Evolutionary conservation across 2,797 vertebrate species (phyloP).

Genomic region (Gallirallus australis): DNA sequence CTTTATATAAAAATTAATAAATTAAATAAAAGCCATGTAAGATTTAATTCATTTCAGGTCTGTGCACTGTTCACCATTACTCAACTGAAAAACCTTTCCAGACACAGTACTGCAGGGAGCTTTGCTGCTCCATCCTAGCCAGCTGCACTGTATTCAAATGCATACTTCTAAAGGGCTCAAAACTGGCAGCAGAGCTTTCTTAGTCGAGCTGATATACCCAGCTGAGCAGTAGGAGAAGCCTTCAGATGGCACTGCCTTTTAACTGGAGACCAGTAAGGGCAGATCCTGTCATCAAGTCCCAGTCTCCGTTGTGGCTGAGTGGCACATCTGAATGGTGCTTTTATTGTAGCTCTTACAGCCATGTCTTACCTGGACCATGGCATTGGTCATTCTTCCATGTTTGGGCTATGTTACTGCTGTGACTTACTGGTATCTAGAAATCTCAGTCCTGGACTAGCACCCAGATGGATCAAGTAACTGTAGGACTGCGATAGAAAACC

Average conservation of each 20-base stretch:
- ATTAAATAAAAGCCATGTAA: neutral
- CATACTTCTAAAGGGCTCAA: neutral
- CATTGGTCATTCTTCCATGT: neutral
- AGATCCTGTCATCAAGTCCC: neutral
- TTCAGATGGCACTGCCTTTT: neutral
- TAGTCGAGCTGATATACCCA: neutral
- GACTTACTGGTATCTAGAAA: neutral
- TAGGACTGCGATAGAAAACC: neutral
- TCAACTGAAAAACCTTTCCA: neutral
- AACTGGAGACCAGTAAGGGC: neutral
- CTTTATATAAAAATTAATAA: neutral
- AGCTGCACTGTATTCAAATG: neutral
- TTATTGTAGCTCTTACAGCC: neutral
- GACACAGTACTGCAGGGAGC: neutral
- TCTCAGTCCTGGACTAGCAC: neutral
- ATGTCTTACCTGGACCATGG: neutral
- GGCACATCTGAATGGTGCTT: neutral
- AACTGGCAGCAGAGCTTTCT: neutral
- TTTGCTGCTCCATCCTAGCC: neutral
- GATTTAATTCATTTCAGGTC: neutral
- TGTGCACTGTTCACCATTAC: neutral
- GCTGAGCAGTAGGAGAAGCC: neutral
- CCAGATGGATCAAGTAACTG: accelerated
- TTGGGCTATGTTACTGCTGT: neutral
- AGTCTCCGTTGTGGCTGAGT: neutral